Evolutionary conservation across 2,888 invertebrate species (phyloP).

Genomic region (Drosophila cognata): DNA sequence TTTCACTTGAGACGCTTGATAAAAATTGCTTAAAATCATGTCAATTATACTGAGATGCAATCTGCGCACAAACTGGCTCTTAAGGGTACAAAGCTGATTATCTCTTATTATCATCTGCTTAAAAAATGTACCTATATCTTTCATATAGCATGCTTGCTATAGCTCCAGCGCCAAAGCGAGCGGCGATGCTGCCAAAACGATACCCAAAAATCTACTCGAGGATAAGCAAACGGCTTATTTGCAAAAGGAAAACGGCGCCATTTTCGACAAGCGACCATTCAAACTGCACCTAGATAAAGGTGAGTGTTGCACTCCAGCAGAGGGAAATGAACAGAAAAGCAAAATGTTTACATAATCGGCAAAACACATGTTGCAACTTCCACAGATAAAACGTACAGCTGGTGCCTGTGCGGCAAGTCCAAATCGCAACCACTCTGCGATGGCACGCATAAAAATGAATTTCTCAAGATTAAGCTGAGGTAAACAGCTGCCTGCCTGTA

Average conservation of each 20-base stretch:
- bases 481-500: slow-evolving; percentile 68
- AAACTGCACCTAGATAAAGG: slow-evolving; percentile 90
- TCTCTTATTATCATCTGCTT: not conserved
- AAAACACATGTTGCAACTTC: slow-evolving; percentile 32
- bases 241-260: slow-evolving; percentile 90
- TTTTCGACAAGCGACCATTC: slow-evolving; percentile 96
- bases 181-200: slow-evolving; percentile 81
- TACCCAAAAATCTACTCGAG: slow-evolving; percentile 89
- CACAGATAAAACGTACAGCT: slow-evolving; percentile 90
- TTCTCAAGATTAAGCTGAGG: slow-evolving; percentile 90
- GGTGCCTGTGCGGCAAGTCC: slow-evolving; percentile 98
- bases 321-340: not conserved
- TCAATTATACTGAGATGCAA: slow-evolving; percentile 54
- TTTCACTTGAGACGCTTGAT: slow-evolving; percentile 5
- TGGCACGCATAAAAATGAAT: slow-evolving; percentile 93
- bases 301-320: slow-evolving; percentile 60
- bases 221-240: slow-evolving; percentile 87
- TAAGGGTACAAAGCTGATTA: slow-evolving; percentile 49
- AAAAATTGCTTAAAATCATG: slow-evolving; percentile 35
- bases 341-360: slow-evolving; percentile 59
- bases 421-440: slow-evolving; percentile 97
- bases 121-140: not conserved
- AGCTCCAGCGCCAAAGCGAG: slow-evolving; percentile 49
- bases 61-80: slow-evolving; percentile 36
- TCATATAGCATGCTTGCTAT: slow-evolving; percentile 42